Conservation (phyloP, 1,140 invertebrate species). For the Mizuhopecten yessoensis region DNA sequence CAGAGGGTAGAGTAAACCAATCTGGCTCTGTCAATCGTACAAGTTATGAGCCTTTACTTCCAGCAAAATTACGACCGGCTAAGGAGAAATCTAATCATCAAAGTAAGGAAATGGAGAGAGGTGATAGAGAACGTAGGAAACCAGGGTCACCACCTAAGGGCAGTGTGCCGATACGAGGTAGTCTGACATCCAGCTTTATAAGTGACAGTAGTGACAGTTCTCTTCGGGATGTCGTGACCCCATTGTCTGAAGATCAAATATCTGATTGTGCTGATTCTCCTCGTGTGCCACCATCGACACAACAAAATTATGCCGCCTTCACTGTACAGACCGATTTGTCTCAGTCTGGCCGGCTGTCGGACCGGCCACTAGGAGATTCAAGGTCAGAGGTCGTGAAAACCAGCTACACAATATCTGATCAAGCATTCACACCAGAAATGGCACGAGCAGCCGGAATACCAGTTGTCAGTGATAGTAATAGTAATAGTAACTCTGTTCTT, state of each 20-base stretch:
- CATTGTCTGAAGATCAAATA: slow-evolving; percentile 55
- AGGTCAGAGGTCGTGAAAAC: slow-evolving; percentile 57
- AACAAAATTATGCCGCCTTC: slow-evolving; percentile 46
- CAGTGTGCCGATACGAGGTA: slow-evolving; percentile 64
- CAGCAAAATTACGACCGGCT: slow-evolving; percentile 85
- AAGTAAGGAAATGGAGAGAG: slow-evolving; percentile 87
- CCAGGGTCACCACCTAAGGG: slow-evolving; percentile 52
- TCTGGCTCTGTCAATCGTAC: slow-evolving; percentile 32
- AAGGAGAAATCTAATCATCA: slow-evolving; percentile 87
- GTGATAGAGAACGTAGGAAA: slow-evolving; percentile 79
- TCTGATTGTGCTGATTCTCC: slow-evolving; percentile 45
- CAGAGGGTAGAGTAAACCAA: background rate
- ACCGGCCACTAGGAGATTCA: background rate
- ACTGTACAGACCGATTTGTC: background rate
- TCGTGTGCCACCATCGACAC: background rate
- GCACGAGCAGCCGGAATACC: slow-evolving; percentile 78
- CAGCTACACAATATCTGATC: slow-evolving; percentile 74
- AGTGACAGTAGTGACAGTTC: slow-evolving; percentile 53
- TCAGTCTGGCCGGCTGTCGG: slow-evolving; percentile 20
- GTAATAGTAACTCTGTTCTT: slow-evolving; percentile 24
- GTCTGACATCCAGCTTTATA: slow-evolving; percentile 47
- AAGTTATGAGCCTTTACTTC: slow-evolving; percentile 82
- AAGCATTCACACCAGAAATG: slow-evolving; percentile 65
- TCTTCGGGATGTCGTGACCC: slow-evolving; percentile 51
- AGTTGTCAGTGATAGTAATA: slow-evolving; percentile 68